phyloP scores from a whole-genome alignment of 2,797 vertebrate genomes.

The Molossus alvarezi region DNA sequence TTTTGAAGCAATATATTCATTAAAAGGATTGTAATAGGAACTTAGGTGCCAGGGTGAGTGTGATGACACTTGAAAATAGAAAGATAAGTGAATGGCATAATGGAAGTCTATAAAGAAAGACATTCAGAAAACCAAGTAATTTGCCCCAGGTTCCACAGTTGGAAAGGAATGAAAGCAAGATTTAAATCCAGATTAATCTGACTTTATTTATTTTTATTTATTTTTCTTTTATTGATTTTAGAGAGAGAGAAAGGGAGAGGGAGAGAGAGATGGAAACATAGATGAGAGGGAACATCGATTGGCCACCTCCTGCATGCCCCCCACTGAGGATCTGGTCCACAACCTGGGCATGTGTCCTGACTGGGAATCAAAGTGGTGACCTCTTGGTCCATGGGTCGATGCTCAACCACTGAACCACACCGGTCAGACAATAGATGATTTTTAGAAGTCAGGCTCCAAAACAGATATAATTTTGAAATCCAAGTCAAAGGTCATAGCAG shows the following conservation, averaged over 20 bases:
- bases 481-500: neutral
- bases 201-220: too few relatives aligned
- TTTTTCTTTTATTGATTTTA: too few relatives aligned
- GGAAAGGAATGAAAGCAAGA: neutral
- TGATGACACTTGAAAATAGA: neutral
- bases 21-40: neutral
- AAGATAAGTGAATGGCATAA: neutral
- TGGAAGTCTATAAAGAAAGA: neutral
- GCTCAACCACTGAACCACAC: too few relatives aligned
- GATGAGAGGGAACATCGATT: too few relatives aligned
- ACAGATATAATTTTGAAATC: slow-evolving; percentile 20
- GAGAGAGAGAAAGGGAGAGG: too few relatives aligned
- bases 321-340: too few relatives aligned
- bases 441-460: neutral
- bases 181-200: neutral
- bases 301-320: too few relatives aligned
- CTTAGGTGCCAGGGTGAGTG: neutral
- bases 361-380: too few relatives aligned
- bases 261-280: too few relatives aligned
- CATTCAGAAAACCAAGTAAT: neutral
- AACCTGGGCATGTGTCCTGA: too few relatives aligned
- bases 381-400: too few relatives aligned
- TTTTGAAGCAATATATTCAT: neutral
- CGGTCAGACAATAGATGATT: too few relatives aligned
- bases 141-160: neutral